phyloP scores from a whole-genome alignment of 2,888 invertebrate species.

The Ametastegia equiseti region DNA sequence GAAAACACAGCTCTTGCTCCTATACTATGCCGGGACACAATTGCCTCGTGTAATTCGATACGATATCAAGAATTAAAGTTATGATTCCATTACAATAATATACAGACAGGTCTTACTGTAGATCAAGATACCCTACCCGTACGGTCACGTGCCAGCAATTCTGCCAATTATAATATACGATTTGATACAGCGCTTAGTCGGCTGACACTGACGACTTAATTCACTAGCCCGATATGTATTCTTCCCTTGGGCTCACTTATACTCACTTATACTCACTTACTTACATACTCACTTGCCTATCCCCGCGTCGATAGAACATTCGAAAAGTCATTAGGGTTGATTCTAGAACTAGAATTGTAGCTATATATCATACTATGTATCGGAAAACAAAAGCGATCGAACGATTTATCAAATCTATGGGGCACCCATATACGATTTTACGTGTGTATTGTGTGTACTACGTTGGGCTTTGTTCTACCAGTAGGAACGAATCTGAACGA shows the following conservation, averaged over 20 bases:
- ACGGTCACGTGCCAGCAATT: constrained; percentile 64
- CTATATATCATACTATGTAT: too few relatives aligned
- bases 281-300: too few relatives aligned
- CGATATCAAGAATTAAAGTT: constrained; percentile 72
- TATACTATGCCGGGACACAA: constrained; percentile 51
- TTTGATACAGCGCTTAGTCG: constrained; percentile 65
- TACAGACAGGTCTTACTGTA: constrained; percentile 74
- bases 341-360: neutral
- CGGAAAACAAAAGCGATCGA: neutral
- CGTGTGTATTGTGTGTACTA: neutral
- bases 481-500: neutral
- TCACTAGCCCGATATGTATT: neutral
- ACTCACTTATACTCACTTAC: too few relatives aligned
- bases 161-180: constrained; percentile 71
- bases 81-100: constrained; percentile 74
- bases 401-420: neutral
- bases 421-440: neutral
- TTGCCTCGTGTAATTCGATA: constrained; percentile 72
- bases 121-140: constrained; percentile 43
- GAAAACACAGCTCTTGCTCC: neutral
- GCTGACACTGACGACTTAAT: constrained; percentile 45
- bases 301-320: neutral
- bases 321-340: constrained; percentile 1
- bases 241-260: constrained; percentile 1
- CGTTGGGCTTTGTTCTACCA: neutral